Evolutionary conservation across 2,113 vertebrate species (phyloP), one percentile per base, ranked within the genome.

Genomic region (Sylvilagus bachmani): DNA sequence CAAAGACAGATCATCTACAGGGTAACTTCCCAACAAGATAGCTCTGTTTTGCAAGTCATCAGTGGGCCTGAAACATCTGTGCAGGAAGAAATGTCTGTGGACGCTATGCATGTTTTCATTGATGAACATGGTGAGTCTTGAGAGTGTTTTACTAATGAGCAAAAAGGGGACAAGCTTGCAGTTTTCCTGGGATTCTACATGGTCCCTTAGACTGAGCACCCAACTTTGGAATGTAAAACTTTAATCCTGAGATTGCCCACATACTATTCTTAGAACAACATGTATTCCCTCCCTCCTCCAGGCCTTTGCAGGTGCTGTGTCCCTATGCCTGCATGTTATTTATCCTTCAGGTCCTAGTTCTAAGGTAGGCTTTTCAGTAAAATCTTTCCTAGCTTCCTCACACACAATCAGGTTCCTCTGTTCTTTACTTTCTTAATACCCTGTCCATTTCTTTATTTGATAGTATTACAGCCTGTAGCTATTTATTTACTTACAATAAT

Each of bases 31-130:
- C 99, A 99, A 94, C 99, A 99, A 71, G 99, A 99, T 95, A 99
- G 99, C 95, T 99, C 99, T 79, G 99, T 99, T 98, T 97, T 99
- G 97, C 99, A 99, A 98, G 99, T 99, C 97, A 99, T 99, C 98
- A 99, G 99, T 94, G 99, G 99, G 97, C 99, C 99, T 22, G 99
- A 99, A 86, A 99, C 99, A 0, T 99, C 99, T 33, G 98, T 98
- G 67, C 98, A 98, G 91, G 98, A 99, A 44, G 98, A 98, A 55
- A 97, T 98, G 5, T 98, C 98, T 0, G 90, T 98, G 97, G 98
- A 98, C 33, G 98, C 98, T 11, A 98, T 98, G 98, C 98, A 99
- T 0, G 98, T 98, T 66, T 99, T 99, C 97, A 98, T 98, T 67
- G 98, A 98, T 89, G 98, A 98, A 82, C 98, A 98, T 0, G 98